Evolutionary conservation across 2,113 vertebrate species (phyloP), one percentile per base, ranked within the genome.

Genomic region (Catharus bicknelli): DNA sequence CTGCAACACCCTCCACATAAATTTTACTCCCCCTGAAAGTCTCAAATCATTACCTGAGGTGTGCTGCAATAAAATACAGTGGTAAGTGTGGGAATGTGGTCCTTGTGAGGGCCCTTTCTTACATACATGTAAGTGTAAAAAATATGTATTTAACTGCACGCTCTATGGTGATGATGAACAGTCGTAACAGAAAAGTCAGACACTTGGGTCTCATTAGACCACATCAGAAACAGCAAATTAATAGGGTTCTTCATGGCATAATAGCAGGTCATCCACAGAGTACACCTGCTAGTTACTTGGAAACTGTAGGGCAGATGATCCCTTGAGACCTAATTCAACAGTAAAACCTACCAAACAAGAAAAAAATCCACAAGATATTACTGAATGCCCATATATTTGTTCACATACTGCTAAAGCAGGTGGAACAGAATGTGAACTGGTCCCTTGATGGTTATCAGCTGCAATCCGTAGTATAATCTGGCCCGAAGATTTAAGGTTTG

Each of bases 111-210:
- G 13, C 23, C 8, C 25, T 50, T 50, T 50, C 48, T 27, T 51
- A 51, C 25, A 26, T 8, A 51, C 40, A 14, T 25, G 12, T 11
- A 57, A 16, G 5, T 55, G 8, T 73, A 82, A 88, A 36, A 80
- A 91, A 63, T 18, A 69, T 0, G 0, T 47, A 30, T n/a, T 75
- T n/a, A 83, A 70, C 11, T 48, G 18, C 51, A 29, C 0, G 0
- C 2, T 58, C 63, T 74, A 25, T 59, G 13, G 74, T 67, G 48
- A 48, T 58, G 14, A 74, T 42, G 54, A 80, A 54, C 63, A 38
- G 25, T 43, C 75, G 9, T 51, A 63, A 68, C 13, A 81, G 66
- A 51, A 78, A 80, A 43, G 7, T 32, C 75, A 51, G 63, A 43
- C 21, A 36, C 53, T 63, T 59, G 12, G 72, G n/a, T 40, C 38